Evolutionary conservation across 2,888 invertebrate genomes (phyloP).

Genomic region (Cheilosia scutellata): DNA sequence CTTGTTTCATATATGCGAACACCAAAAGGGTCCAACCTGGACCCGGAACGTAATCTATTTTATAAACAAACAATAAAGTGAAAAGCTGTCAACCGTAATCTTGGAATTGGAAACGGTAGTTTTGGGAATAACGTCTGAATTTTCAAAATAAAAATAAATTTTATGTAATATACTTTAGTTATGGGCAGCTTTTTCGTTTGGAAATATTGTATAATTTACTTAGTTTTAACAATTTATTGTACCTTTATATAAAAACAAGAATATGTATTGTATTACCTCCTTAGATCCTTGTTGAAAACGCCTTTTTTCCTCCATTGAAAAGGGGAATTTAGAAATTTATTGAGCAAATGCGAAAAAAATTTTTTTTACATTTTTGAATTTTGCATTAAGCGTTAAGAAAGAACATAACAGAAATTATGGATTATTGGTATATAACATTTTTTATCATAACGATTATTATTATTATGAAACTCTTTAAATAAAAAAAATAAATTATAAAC

Average conservation of each 20-base stretch:
- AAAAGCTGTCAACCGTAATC: conserved; percentile 30
- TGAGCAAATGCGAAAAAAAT: conserved; percentile 9
- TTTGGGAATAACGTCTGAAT: conserved; percentile 10
- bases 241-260: conserved; percentile 46
- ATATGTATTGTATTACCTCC: conserved; percentile 64
- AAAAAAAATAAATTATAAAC: conserved; percentile 57
- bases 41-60: conserved; percentile 24
- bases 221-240: conserved; percentile 59
- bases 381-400: conserved; percentile 22
- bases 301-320: conserved; percentile 25
- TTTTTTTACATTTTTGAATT: conserved; percentile 32
- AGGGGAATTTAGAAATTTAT: conserved; percentile 21
- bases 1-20: conserved; percentile 44
- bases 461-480: conserved; percentile 68
- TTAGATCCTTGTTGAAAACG: conserved; percentile 57
- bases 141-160: conserved; percentile 16
- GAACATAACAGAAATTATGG: conserved; percentile 36
- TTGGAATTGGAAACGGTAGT: conserved; percentile 13
- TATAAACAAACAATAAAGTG: conserved; percentile 25
- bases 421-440: conserved; percentile 44
- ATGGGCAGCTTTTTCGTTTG: conserved; percentile 27
- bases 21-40: conserved; percentile 43
- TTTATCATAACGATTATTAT: conserved; percentile 57
- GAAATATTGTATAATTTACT: conserved; percentile 55
- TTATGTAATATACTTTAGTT: conserved; percentile 48